phyloP scores from a whole-genome alignment of 2,888 invertebrate species.

The Cerastis rubricosa region DNA sequence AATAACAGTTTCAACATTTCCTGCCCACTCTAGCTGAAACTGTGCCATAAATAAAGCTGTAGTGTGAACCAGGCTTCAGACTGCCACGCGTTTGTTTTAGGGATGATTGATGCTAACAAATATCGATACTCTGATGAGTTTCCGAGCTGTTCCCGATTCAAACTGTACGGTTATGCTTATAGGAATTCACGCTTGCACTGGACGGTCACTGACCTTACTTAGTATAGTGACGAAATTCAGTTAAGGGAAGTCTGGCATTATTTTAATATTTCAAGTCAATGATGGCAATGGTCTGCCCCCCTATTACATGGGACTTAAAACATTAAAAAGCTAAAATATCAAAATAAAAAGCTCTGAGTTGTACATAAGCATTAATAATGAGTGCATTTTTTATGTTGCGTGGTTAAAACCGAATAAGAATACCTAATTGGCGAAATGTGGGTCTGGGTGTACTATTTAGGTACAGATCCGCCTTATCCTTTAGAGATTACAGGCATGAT shows the following conservation, averaged over 20 bases:
- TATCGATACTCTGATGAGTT: slow-evolving; percentile 54
- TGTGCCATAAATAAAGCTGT: slow-evolving; percentile 40
- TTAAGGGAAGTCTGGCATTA: neutral
- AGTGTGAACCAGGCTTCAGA: slow-evolving; percentile 35
- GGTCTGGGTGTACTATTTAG: too few relatives aligned
- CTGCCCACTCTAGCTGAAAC: slow-evolving; percentile 23
- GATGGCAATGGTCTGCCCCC: too few relatives aligned
- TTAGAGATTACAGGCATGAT: too few relatives aligned
- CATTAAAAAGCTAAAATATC: too few relatives aligned
- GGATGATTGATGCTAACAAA: slow-evolving; percentile 58
- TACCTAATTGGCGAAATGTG: too few relatives aligned
- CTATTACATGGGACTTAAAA: too few relatives aligned
- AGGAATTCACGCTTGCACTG: slow-evolving; percentile 16
- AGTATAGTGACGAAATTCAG: neutral
- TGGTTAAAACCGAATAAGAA: too few relatives aligned
- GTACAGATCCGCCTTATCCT: too few relatives aligned
- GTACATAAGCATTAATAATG: too few relatives aligned
- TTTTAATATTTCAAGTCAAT: neutral
- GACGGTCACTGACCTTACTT: slow-evolving; percentile 20
- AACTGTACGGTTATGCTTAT: slow-evolving; percentile 9
- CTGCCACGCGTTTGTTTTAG: slow-evolving; percentile 42
- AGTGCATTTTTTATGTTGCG: too few relatives aligned
- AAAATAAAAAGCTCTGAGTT: too few relatives aligned
- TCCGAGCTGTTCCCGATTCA: slow-evolving; percentile 37
- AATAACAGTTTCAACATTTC: slow-evolving; percentile 27